Evolutionary conservation across 92 coral and sea anemone genomes (phyloP).

Genomic region (Montipora capitata): DNA sequence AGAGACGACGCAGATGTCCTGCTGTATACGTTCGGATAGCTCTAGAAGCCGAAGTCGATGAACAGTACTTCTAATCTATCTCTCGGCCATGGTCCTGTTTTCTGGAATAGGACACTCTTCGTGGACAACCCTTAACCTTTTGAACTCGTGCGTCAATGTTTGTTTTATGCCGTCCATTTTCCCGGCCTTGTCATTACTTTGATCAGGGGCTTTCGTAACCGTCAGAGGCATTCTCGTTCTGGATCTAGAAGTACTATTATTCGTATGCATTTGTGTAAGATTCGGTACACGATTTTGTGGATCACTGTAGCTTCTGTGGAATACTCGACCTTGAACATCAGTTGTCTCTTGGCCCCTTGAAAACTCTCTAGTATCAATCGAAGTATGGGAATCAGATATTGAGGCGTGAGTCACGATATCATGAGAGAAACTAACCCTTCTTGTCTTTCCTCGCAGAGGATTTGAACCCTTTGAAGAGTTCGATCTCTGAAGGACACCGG

Average conservation of each 20-base stretch:
- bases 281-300: neutral
- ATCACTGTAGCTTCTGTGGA: conserved; percentile 22
- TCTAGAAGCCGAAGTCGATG: too few relatives aligned
- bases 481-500: neutral
- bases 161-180: neutral
- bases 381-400: neutral
- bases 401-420: neutral
- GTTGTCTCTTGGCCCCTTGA: neutral
- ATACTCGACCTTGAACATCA: neutral
- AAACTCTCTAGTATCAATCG: too few relatives aligned
- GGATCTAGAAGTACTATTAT: neutral
- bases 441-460: neutral
- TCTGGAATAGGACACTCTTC: neutral
- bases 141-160: neutral
- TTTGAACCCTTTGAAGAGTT: neutral
- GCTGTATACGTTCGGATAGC: too few relatives aligned
- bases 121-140: neutral
- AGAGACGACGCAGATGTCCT: too few relatives aligned
- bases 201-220: neutral
- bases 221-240: neutral
- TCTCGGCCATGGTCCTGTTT: neutral
- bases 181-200: neutral
- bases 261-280: neutral
- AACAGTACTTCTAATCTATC: neutral
- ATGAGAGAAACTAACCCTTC: neutral